Conservation (phyloP, 2,888 invertebrate species). For the Cataglyphis rosenhaueri region DNA sequence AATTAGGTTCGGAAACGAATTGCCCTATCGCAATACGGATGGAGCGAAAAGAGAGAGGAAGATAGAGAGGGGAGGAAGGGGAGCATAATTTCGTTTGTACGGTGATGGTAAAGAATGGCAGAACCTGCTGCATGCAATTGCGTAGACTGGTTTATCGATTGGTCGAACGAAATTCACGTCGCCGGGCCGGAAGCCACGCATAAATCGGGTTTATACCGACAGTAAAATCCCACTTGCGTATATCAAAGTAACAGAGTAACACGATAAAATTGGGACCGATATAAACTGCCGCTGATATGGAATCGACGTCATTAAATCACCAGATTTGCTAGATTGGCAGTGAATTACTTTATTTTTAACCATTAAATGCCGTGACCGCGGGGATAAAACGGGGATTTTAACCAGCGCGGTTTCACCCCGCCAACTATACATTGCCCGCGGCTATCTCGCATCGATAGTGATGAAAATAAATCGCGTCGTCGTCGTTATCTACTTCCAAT, state of each 20-base stretch:
- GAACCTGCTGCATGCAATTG: conserved; percentile 52
- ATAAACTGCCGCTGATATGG: conserved; percentile 49
- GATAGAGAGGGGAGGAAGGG: conserved; percentile 16
- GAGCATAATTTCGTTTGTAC: conserved; percentile 50
- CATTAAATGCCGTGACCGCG: conserved; percentile 47
- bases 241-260: conserved; percentile 54
- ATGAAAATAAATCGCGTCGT: conserved; percentile 56
- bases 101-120: conserved; percentile 57
- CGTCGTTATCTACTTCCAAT: conserved; percentile 54
- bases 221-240: conserved; percentile 62
- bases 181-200: conserved; percentile 60
- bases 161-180: conserved; percentile 59
- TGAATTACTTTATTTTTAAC: conserved; percentile 57
- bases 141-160: conserved; percentile 63
- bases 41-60: not conserved
- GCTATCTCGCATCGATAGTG: conserved; percentile 54
- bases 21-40: conserved; percentile 45
- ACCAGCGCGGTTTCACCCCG: conserved; percentile 47
- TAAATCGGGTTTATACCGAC: conserved; percentile 64
- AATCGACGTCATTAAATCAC: conserved; percentile 58
- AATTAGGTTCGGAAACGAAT: conserved; percentile 51
- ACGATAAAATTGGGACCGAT: conserved; percentile 58
- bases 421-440: conserved; percentile 50
- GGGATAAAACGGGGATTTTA: conserved; percentile 47
- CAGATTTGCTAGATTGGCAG: conserved; percentile 51